A percentile compares a stretch with the other conserved stretches of the same genome.
Conservation (phyloP, 1,140 invertebrate genomes). For the Pissodes strobi region DNA sequence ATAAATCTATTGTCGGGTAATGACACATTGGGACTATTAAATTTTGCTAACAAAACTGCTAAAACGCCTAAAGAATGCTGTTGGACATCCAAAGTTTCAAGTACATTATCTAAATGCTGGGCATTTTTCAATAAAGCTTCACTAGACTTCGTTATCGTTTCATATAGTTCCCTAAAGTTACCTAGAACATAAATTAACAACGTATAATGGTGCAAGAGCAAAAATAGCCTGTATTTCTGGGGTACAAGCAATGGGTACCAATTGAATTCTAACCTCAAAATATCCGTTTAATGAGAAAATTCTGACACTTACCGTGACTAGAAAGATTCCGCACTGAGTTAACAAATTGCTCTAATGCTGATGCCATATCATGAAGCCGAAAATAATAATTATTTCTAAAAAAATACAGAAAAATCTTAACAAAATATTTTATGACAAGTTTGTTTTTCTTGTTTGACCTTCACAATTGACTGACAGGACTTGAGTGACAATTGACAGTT, state of each 20-base stretch:
- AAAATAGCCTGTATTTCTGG: slow-evolving; percentile 14
- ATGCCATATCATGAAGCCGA: slow-evolving; percentile 63
- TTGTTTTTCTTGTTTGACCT: neutral
- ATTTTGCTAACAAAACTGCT: slow-evolving; percentile 81
- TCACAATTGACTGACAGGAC: no score
- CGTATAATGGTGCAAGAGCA: slow-evolving; percentile 11
- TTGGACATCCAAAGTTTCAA: slow-evolving; percentile 86
- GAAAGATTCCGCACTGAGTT: slow-evolving; percentile 78
- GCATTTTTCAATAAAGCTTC: slow-evolving; percentile 81
- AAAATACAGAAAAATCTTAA: neutral
- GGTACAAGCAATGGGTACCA: no score
- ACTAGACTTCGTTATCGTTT: slow-evolving; percentile 77
- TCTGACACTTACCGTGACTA: slow-evolving; percentile 65
- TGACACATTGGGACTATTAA: slow-evolving; percentile 59
- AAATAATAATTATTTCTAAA: neutral
- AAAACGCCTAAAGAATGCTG: slow-evolving; percentile 87
- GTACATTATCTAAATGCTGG: slow-evolving; percentile 83
- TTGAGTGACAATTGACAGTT: no score
- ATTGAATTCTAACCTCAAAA: no score
- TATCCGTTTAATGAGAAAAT: slow-evolving; percentile 12
- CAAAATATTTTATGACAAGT: neutral
- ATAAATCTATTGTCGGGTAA: slow-evolving; percentile 53
- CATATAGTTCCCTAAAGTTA: slow-evolving; percentile 79
- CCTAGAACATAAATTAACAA: no score
- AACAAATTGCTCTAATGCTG: slow-evolving; percentile 80